Percentiles rank a stretch among this genome's conserved stretches.
These are phyloP conservation scores for Danio tinwini DNA, from an alignment of 2,797 vertebrate species.

Conservation along the genomic window DNA sequence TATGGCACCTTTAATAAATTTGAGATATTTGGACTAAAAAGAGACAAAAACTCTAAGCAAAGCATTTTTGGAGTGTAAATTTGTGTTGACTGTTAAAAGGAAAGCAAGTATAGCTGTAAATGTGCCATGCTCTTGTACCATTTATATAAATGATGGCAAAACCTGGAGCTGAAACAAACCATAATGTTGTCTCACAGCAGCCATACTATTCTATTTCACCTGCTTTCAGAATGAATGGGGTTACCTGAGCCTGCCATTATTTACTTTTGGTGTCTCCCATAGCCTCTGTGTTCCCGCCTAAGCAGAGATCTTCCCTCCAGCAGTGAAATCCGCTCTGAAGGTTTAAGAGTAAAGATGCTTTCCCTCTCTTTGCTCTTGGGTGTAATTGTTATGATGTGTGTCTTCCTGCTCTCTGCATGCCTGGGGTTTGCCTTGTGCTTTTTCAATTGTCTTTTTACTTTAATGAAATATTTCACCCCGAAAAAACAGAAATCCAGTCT, in stretches of 20 bases:
- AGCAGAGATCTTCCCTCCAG: slow-evolving; percentile 26
- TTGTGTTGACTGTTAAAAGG: background rate
- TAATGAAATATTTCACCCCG: slow-evolving; percentile 36
- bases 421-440: slow-evolving; percentile 19
- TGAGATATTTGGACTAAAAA: no score
- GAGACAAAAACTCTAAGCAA: no score
- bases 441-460: slow-evolving; percentile 40
- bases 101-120: background rate
- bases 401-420: slow-evolving; percentile 18
- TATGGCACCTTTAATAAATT: no score
- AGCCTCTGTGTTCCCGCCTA: slow-evolving; percentile 3
- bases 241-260: slow-evolving; percentile 35
- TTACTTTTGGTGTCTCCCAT: slow-evolving; percentile 42
- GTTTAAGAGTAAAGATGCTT: slow-evolving; percentile 34
- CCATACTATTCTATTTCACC: slow-evolving; percentile 32
- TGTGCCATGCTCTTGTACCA: background rate
- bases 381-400: slow-evolving; percentile 39
- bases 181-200: slow-evolving; percentile 21
- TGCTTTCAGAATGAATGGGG: slow-evolving; percentile 35
- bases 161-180: slow-evolving; percentile 18
- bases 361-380: slow-evolving; percentile 34
- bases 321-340: slow-evolving; percentile 13
- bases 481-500: background rate
- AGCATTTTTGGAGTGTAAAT: background rate
- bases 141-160: slow-evolving; percentile 34